These are phyloP conservation scores for Drosophila lacicola DNA, from an alignment of 2,888 invertebrate genomes.

Conservation along the genomic window DNA sequence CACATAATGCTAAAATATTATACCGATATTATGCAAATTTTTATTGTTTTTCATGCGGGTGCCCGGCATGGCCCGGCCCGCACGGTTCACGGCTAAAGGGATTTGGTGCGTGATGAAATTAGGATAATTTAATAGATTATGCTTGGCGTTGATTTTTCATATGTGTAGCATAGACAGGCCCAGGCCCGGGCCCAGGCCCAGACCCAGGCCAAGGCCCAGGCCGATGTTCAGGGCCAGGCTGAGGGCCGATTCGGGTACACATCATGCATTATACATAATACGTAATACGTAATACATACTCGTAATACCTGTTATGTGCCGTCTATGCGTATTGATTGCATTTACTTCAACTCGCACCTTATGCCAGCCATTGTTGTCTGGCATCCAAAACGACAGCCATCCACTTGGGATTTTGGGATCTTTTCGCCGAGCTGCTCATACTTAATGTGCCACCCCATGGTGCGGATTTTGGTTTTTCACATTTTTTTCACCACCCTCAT, in stretches of 20 bases:
- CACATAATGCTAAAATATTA: conserved; percentile 81
- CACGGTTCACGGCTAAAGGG: conserved; percentile 64
- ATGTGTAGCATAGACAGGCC: conserved; percentile 19
- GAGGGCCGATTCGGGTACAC: conserved; percentile 12
- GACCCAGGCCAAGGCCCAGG: not conserved
- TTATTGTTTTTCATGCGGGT: conserved; percentile 75
- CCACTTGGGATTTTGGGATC: conserved; percentile 56
- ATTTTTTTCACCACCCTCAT: conserved; percentile 25
- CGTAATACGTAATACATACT: conserved; percentile 53
- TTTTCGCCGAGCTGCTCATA: conserved; percentile 13
- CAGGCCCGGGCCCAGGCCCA: not conserved
- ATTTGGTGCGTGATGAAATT: conserved; percentile 80
- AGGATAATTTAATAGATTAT: conserved; percentile 81
- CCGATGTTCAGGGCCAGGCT: not conserved
- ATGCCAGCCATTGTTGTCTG: conserved; percentile 68
- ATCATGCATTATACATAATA: conserved; percentile 63
- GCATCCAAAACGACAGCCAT: conserved; percentile 41
- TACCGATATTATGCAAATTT: conserved; percentile 83
- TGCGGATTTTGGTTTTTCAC: conserved; percentile 8
- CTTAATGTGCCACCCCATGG: conserved; percentile 50
- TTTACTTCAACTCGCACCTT: conserved; percentile 50
- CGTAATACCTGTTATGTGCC: conserved; percentile 72
- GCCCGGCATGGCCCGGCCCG: not conserved
- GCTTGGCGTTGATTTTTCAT: conserved; percentile 75
- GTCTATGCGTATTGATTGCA: conserved; percentile 79